Evolutionary conservation across 2,113 vertebrate genomes (phyloP), one percentile per base, ranked within the genome.

Genomic region (Tringa solitaria): DNA sequence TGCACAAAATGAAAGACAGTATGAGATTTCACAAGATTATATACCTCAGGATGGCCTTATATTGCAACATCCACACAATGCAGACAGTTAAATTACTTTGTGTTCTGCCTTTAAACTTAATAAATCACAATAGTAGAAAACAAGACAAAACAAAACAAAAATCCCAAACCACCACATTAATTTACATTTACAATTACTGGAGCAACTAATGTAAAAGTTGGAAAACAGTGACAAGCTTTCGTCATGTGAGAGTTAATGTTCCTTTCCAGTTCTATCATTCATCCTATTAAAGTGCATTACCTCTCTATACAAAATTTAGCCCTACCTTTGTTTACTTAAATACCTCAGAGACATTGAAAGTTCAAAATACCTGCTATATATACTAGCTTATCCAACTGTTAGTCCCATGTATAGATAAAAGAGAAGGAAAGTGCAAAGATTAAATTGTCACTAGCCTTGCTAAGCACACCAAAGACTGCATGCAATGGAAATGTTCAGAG

Each of bases 381-480:
- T 6, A 39, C 39, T n/a, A 86, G 4, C 13, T 85, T 84, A 86
- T 37, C 41, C 41, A 67, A 26, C 24, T 37, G 3, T 32, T 69
- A 73, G 13, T 59, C 15, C 24, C 18, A 39, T 9, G 15, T 43
- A 59, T 6, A 60, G 56, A 17, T 51, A 48, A 59, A 81, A 78
- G 19, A 76, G 30, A 77, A 84, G 22, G 74, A 16, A 80, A 72
- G 23, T 26, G 45, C 35, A 73, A 69, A 74, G 23, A 59, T 27
- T 86, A 41, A 53, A 48, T 27, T 54, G n/a, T 30, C 59, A 26
- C 27, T 83, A 37, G 45, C 60, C 23, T 91, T 70, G 32, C 69
- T 54, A 63, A 70, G 19, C 41, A 53, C 0, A 0, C 32, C 59
- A 70, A 61, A 80, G 51, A 13, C 46, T 20, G 8, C 4, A 4